A percentile compares a stretch with the other conserved stretches of the same genome.
Evolutionary conservation across 2,888 invertebrate species (phyloP).

Genomic region (Ormyrus pomaceus): DNA sequence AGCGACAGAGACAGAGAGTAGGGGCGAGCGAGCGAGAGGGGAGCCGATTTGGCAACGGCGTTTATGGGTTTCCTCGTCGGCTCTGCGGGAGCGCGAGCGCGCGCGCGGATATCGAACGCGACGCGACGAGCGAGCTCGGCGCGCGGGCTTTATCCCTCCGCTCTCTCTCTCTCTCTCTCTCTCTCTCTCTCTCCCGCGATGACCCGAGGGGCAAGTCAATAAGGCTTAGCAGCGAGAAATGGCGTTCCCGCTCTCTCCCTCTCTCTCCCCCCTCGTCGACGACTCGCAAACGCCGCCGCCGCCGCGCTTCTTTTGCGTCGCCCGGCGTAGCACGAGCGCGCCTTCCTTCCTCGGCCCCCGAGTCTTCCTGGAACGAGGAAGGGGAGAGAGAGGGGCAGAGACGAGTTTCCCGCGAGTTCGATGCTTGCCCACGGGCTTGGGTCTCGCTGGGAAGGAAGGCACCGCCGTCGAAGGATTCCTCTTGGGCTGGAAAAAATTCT

Average conservation of each 20-base stretch:
- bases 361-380: too few species aligned
- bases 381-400: too few species aligned
- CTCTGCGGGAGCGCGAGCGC: slow-evolving; percentile 13
- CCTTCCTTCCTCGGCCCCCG: too few species aligned
- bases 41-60: slow-evolving; percentile 67
- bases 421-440: too few species aligned
- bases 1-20: not conserved
- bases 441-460: too few species aligned
- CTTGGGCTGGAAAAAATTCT: too few species aligned
- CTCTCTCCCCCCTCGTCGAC: slow-evolving; percentile 8
- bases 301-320: not conserved
- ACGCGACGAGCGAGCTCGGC: slow-evolving; percentile 34
- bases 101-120: slow-evolving; percentile 18
- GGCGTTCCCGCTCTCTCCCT: slow-evolving; percentile 16
- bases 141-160: slow-evolving; percentile 56
- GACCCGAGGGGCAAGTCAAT: slow-evolving; percentile 63
- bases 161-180: too few species aligned
- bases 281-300: not conserved
- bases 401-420: too few species aligned
- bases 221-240: slow-evolving; percentile 60
- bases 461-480: too few species aligned
- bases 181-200: slow-evolving; percentile 51
- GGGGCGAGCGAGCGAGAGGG: slow-evolving; percentile 28
- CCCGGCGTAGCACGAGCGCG: not conserved
- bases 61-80: slow-evolving; percentile 64